Evolutionary conservation across 2,888 invertebrate species (phyloP).

Genomic region (Pogonocherus hispidulus): DNA sequence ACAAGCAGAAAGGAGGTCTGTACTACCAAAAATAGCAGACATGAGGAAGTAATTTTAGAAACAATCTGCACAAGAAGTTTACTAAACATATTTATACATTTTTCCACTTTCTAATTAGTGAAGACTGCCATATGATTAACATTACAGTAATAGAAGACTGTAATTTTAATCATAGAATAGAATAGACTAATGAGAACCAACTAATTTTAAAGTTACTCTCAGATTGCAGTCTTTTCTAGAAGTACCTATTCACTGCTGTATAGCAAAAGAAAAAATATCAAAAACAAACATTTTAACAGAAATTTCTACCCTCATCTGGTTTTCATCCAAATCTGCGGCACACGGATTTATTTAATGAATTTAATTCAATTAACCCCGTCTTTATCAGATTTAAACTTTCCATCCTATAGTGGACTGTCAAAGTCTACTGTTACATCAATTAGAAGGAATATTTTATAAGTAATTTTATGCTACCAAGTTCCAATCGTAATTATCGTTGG

Average conservation of each 20-base stretch:
- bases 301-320: background rate
- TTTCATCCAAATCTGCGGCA: background rate
- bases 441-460: conserved; percentile 17
- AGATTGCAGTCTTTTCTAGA: background rate
- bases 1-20: too few species aligned
- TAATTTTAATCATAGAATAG: too few species aligned
- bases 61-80: too few species aligned
- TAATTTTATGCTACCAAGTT: conserved; percentile 11
- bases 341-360: background rate
- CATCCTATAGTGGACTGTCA: conserved; percentile 4
- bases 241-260: too few species aligned
- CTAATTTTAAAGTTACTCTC: background rate
- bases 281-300: too few species aligned
- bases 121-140: too few species aligned
- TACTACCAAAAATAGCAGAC: too few species aligned
- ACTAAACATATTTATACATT: too few species aligned
- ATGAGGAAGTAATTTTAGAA: too few species aligned
- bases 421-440: conserved; percentile 4
- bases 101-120: too few species aligned
- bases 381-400: conserved; percentile 18
- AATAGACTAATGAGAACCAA: background rate
- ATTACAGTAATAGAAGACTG: too few species aligned
- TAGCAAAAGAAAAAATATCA: too few species aligned
- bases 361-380: conserved; percentile 17
- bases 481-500: conserved; percentile 2